A percentile compares a stretch with the other conserved stretches of the same genome.
phyloP scores from a whole-genome alignment of 2,888 invertebrate genomes.

The Lasioglossum pauxillum region DNA sequence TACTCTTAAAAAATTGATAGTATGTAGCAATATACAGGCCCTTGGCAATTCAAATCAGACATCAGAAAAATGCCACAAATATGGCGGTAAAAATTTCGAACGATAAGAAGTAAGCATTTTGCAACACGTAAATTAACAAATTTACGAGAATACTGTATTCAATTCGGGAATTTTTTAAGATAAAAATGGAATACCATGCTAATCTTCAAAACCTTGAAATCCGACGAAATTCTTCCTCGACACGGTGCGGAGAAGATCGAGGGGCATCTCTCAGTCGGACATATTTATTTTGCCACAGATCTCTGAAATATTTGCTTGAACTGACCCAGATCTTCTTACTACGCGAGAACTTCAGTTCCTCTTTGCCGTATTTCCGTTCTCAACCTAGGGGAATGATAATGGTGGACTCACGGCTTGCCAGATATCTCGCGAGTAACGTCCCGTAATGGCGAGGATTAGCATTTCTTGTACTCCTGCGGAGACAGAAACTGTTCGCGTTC shows the following conservation, averaged over 20 bases:
- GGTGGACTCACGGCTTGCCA: conserved; percentile 24
- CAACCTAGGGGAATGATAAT: conserved; percentile 43
- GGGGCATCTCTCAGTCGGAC: conserved; percentile 27
- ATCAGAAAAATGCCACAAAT: background rate
- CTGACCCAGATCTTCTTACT: conserved; percentile 55
- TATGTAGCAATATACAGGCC: background rate
- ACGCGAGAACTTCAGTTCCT: conserved; percentile 52
- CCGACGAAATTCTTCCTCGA: conserved; percentile 20
- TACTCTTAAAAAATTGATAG: background rate
- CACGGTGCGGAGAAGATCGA: conserved; percentile 12
- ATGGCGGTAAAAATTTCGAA: background rate
- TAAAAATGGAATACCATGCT: background rate
- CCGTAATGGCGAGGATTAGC: conserved; percentile 55
- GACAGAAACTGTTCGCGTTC: conserved; percentile 22
- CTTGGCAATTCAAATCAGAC: background rate
- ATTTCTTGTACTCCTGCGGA: conserved; percentile 43
- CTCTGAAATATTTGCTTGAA: conserved; percentile 58
- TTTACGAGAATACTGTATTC: background rate
- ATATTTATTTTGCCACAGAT: conserved; percentile 63
- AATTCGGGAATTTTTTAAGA: background rate
- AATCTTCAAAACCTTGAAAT: conserved; percentile 5
- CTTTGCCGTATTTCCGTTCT: conserved; percentile 46
- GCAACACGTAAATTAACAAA: background rate
- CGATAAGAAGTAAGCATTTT: background rate
- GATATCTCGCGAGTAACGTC: conserved; percentile 40